Evolutionary conservation across 2,888 invertebrate genomes (phyloP).

Genomic region (Gymnocheta viridis): DNA sequence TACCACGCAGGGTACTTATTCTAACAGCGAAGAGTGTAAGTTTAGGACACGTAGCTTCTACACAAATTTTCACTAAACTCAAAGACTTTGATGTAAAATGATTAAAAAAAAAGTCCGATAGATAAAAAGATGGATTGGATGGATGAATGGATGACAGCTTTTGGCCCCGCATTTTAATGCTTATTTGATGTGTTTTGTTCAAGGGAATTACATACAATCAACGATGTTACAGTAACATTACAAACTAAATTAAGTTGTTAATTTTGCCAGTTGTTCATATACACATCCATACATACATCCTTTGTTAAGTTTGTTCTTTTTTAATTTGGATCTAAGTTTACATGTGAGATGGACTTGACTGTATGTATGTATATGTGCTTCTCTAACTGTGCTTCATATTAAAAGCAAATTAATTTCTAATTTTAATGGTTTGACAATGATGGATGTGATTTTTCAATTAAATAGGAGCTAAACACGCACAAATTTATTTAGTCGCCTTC

Average conservation of each 20-base stretch:
- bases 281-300: not conserved
- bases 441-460: slow-evolving; percentile 73
- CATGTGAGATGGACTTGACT: slow-evolving; percentile 6
- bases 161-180: slow-evolving; percentile 64
- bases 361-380: slow-evolving; percentile 18
- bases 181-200: slow-evolving; percentile 59
- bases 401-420: slow-evolving; percentile 73
- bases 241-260: slow-evolving; percentile 67
- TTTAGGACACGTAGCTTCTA: not conserved
- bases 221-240: slow-evolving; percentile 52
- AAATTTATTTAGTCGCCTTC: slow-evolving; percentile 40
- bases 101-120: slow-evolving; percentile 16
- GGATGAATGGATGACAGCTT: slow-evolving; percentile 47
- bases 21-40: not conserved
- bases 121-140: slow-evolving; percentile 31
- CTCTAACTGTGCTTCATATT: slow-evolving; percentile 68
- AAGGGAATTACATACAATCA: slow-evolving; percentile 51
- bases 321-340: not conserved
- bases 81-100: slow-evolving; percentile 4
- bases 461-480: slow-evolving; percentile 65
- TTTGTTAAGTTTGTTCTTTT: not conserved
- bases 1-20: not conserved
- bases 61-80: not conserved
- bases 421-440: slow-evolving; percentile 73
- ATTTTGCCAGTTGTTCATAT: slow-evolving; percentile 49